Evolutionary conservation across 2,113 vertebrate genomes (phyloP), one percentile per base, ranked within the genome.

Genomic region (Manacus vitellinus): DNA sequence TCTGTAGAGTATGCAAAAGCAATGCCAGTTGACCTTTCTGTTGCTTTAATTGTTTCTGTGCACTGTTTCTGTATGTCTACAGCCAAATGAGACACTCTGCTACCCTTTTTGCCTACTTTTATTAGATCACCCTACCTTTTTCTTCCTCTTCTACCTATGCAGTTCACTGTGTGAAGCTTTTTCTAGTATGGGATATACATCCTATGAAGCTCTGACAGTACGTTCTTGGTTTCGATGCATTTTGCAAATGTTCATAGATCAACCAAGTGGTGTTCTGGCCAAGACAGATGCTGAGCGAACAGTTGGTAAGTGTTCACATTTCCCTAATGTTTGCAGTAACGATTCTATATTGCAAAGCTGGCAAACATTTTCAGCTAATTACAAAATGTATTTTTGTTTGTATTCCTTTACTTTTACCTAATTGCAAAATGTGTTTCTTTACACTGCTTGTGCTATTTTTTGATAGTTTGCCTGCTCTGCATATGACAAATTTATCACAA

Each of bases 151-250:
- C 89, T 88, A 47, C 88, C 70, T 82, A 16, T 55, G 20, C 97
- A 99, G 99, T 86, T 97, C 97, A 22, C 93, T 99, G 85, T 96
- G 98, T 97, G 98, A 98, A 55, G 98, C 97, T 41, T 96, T 98
- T 81, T 97, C 92, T 41, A 94, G 90, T 30, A 97, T 97, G 87
- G 97, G 96, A 30, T 97, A 95, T 27, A 88, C 97, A 35, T 98
- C 99, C 19, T 99, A 98, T 19, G 99, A 99, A 91, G 98, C 98
- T 59, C 88, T 99, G 91, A 99, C 98, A n/a, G 95, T 99, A 23
- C 98, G 98, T 58, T 98, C 99, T 35, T 99, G 99, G 99, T 98
- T 99, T 91, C 98, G 99, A 74, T 99, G 99, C 93, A 52, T 99
- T 96, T 97, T 99, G 61, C 99, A 99, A 98, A 99, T 99, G 97